A percentile compares a stretch with the other conserved stretches of the same genome.
phyloP scores from a whole-genome alignment of 2,113 vertebrate species.

The Rhinogobius similis region DNA sequence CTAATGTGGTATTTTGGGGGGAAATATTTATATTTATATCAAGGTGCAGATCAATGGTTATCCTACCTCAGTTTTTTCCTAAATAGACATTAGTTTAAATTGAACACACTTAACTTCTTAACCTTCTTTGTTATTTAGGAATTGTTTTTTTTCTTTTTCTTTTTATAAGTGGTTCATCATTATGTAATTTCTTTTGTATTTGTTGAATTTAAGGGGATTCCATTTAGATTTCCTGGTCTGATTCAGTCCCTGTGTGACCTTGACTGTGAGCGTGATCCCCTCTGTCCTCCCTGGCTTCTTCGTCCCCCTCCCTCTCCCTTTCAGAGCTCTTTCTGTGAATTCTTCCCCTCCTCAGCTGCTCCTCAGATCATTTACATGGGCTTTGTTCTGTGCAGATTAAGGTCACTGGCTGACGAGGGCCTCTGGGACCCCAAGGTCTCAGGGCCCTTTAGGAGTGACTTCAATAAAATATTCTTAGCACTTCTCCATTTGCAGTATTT shows the following conservation, averaged over 20 bases:
- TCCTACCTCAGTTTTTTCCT: no score
- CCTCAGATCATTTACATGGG: constrained; percentile 54
- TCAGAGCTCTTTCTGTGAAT: constrained; percentile 22
- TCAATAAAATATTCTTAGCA: constrained; percentile 25
- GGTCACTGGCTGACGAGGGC: constrained; percentile 44
- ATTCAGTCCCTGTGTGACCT: constrained; percentile 50
- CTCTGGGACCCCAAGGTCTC: constrained; percentile 44
- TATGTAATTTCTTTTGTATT: background rate
- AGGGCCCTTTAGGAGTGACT: constrained; percentile 15
- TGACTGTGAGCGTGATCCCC: constrained; percentile 41
- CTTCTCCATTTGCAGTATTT: constrained; percentile 36
- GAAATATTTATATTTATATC: no score
- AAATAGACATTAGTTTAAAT: no score
- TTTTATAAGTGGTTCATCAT: no score
- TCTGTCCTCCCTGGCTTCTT: constrained; percentile 24
- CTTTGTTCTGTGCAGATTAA: constrained; percentile 69
- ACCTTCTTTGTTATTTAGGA: no score
- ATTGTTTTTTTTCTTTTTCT: no score
- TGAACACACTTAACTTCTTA: no score
- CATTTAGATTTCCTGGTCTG: constrained; percentile 27
- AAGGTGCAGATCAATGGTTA: no score
- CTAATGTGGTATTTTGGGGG: no score
- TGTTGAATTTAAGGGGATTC: background rate
- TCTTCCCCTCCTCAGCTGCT: constrained; percentile 19
- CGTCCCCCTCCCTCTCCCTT: background rate